phyloP scores from a whole-genome alignment of 2,113 vertebrate genomes.

The Megaceryle maxima region DNA sequence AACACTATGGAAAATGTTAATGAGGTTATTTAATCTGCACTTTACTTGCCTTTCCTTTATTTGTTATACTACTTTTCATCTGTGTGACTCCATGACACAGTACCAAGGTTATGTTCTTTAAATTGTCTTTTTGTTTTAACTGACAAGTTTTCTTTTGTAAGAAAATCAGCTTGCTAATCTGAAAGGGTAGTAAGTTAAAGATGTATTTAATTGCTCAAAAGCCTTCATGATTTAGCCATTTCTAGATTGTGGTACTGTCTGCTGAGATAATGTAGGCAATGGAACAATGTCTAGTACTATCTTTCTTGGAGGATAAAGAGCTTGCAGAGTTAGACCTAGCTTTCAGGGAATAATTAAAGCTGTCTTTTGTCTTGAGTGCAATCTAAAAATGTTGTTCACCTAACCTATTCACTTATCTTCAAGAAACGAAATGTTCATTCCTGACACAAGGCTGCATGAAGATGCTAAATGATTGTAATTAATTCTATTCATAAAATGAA shows the following conservation, averaged over 20 bases:
- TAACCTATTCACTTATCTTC: not conserved
- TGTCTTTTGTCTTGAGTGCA: not conserved
- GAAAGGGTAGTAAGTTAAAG: not conserved
- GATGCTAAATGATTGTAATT: not conserved
- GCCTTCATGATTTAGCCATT: not conserved
- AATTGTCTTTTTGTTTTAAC: not conserved
- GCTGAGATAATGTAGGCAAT: not conserved
- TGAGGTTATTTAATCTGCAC: not conserved
- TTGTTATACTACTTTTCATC: not conserved
- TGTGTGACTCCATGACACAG: not conserved
- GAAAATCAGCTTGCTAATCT: not conserved
- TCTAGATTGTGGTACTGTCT: not conserved
- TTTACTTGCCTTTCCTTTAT: not conserved
- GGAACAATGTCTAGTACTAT: not conserved
- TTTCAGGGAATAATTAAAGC: not conserved
- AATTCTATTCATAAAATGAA: not conserved
- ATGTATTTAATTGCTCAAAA: conserved; percentile 23
- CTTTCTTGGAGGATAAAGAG: not conserved
- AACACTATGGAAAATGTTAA: not conserved
- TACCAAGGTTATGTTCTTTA: not conserved
- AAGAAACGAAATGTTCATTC: not conserved
- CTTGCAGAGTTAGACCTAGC: not conserved
- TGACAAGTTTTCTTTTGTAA: not conserved
- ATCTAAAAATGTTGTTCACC: not conserved
- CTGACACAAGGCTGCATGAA: not conserved